These are phyloP conservation scores for Cepaea hortensis DNA, from an alignment of 2,888 invertebrate species.

Conservation along the genomic window DNA sequence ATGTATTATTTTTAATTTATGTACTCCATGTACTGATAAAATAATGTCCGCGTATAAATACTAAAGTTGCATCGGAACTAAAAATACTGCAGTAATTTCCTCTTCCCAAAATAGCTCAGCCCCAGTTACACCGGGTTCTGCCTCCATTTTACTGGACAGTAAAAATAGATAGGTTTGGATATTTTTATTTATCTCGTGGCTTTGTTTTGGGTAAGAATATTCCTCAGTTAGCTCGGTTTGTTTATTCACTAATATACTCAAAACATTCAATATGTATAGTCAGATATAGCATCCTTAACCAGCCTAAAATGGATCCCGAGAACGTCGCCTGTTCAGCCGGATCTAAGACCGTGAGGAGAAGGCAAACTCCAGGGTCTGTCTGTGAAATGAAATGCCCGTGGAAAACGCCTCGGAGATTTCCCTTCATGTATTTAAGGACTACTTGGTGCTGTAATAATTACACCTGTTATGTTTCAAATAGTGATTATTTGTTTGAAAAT, in stretches of 20 bases:
- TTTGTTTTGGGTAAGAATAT: conserved; percentile 62
- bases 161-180: conserved; percentile 72
- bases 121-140: conserved; percentile 60
- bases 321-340: conserved; percentile 10
- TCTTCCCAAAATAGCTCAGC: conserved; percentile 68
- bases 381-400: neutral
- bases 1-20: neutral
- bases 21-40: neutral
- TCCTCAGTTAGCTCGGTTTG: conserved; percentile 26
- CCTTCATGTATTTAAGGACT: conserved; percentile 26
- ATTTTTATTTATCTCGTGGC: conserved; percentile 64
- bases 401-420: conserved; percentile 35
- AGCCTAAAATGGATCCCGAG: neutral
- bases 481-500: conserved; percentile 14
- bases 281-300: neutral
- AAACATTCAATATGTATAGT: neutral
- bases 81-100: conserved; percentile 68
- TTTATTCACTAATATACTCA: neutral
- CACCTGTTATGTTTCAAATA: conserved; percentile 38
- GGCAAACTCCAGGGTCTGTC: neutral
- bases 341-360: conserved; percentile 5
- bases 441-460: conserved; percentile 9
- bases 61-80: conserved; percentile 52
- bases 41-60: conserved; percentile 16
- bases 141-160: conserved; percentile 73